These are phyloP conservation scores for Hozukius guyotensis DNA, from an alignment of 2,797 vertebrate species.

Conservation along the genomic window DNA sequence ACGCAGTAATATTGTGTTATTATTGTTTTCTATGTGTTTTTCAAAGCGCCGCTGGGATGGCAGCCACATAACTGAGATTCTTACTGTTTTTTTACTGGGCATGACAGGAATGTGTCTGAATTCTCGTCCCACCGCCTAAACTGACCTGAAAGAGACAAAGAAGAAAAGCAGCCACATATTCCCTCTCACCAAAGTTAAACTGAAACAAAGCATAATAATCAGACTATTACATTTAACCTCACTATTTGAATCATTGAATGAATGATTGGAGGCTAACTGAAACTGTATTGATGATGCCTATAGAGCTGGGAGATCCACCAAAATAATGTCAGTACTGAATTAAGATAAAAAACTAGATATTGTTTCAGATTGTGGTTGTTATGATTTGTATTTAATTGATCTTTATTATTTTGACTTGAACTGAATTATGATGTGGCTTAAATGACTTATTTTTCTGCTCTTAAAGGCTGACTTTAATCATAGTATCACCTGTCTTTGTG, in stretches of 20 bases:
- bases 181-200: neutral
- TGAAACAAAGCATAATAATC: neutral
- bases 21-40: constrained; percentile 47
- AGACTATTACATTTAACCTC: neutral
- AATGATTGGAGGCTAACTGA: neutral
- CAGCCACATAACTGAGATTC: constrained; percentile 64
- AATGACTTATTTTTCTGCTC: neutral
- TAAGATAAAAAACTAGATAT: neutral
- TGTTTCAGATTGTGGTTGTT: neutral
- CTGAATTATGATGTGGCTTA: neutral
- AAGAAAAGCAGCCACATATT: neutral
- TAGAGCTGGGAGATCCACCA: neutral
- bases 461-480: neutral
- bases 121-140: neutral
- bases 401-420: neutral
- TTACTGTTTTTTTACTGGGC: constrained; percentile 45
- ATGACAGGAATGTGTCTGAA: constrained; percentile 38
- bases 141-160: constrained; percentile 11
- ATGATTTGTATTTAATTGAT: neutral
- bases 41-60: constrained; percentile 44
- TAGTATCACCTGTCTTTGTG: neutral
- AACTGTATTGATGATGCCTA: neutral
- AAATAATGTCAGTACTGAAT: neutral
- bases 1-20: constrained; percentile 53
- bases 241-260: neutral